Evolutionary conservation across 1,140 invertebrate genomes (phyloP), one percentile per base, ranked within the genome.

Genomic region (Drosophila nigrodunni): DNA sequence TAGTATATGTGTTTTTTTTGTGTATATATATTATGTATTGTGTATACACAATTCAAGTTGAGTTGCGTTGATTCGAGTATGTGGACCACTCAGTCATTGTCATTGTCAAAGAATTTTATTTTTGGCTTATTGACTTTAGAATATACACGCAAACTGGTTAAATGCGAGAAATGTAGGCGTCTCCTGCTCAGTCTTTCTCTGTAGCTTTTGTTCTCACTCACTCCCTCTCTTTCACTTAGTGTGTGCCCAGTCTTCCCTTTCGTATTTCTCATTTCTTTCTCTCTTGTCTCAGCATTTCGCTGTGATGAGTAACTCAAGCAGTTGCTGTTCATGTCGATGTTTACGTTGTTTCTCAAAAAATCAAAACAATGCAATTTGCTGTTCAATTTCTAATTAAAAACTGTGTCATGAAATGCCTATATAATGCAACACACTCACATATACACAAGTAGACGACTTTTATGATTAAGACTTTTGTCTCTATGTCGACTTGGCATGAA

Each of bases 41-140:
- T 49, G 3, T 67, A 30, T 59, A 11, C 44, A n/a, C 49, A 30
- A 21, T 11, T 34, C 11, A 8, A 43, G 41, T 60, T 25, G 59
- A 37, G 59, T 34, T 43, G 62, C 18, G 18, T 21, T 50, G 47
- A 60, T 65, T 55, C 21, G 46, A 61, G 65, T 74, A 69, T 74
- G 66, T 70, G 65, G 66, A 74, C 72, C 74, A 88, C 54, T 77
- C 83, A 82, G 82, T 90, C 82, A 80, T 78, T 85, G 74, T 85
- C 87, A 90, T 90, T 88, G 80, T 61, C 67, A 69, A 90, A 88
- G 78, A 88, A 82, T 87, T 86, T 85, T 73, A 46, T 80, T 82
- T 81, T 77, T 78, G 75, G 64, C 67, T 55, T 78, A 75, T 82
- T 64, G 65, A 68, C 73, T 68, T 73, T 66, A 61, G 55, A 62